Evolutionary conservation across 2,113 vertebrate species (phyloP).

Genomic region (Dipodomys ordii): DNA sequence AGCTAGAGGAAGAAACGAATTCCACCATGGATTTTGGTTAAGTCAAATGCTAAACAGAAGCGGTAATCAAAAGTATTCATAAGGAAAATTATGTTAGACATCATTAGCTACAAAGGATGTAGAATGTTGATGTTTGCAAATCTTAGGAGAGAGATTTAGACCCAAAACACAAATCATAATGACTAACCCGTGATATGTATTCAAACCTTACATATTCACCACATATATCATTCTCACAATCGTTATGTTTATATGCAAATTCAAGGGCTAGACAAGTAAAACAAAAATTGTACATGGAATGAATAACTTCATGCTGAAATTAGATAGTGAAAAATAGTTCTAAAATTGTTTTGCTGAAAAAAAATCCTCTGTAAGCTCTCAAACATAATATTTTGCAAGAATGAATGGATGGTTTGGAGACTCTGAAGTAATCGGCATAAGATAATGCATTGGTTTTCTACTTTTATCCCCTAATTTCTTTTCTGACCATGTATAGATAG

Average conservation of each 20-base stretch:
- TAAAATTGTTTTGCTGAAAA: constrained; percentile 12
- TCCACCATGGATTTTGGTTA: background rate
- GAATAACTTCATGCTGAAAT: constrained; percentile 5
- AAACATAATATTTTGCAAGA: background rate
- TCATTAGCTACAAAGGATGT: background rate
- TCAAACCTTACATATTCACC: constrained; percentile 7
- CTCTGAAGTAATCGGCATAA: background rate
- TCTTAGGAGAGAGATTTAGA: constrained; percentile 62
- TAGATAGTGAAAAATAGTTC: background rate
- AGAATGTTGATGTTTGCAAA: constrained; percentile 55
- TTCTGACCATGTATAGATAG: background rate
- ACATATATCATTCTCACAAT: constrained; percentile 18
- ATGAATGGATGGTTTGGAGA: constrained; percentile 16
- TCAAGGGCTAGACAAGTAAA: background rate
- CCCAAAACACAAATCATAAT: constrained; percentile 2
- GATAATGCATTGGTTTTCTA: background rate
- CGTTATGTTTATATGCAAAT: constrained; percentile 22
- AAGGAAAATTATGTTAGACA: background rate
- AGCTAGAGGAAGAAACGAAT: constrained; percentile 66
- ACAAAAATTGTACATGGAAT: background rate
- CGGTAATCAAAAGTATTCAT: background rate
- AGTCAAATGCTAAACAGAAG: constrained; percentile 25
- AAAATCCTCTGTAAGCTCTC: background rate
- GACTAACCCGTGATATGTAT: constrained; percentile 42
- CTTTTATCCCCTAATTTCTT: background rate